Evolutionary conservation across 1,140 invertebrate species (phyloP), one percentile per base, ranked within the genome.

Genomic region (Drosophila pallidifrons): DNA sequence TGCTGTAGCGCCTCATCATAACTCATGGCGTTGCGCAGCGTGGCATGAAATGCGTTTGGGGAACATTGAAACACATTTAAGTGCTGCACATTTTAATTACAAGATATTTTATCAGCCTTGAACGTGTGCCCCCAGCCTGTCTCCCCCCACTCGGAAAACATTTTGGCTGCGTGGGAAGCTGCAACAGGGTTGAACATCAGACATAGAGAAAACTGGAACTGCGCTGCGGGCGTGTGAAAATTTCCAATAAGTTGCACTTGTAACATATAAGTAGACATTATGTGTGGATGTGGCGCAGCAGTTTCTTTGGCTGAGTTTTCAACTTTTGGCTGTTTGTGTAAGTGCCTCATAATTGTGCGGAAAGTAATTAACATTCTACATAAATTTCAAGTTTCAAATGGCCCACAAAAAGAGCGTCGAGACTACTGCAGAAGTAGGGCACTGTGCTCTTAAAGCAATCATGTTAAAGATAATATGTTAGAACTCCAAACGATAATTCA

Each of bases 171-270:
- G 83, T 88, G 83, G 83, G 83, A 88, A 88, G 83, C 71, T 73
- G 65, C 61, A 49, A 41, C 67, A 70, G 68, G 30, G 65, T 65
- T 69, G 60, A 5, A 28, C 41, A 32, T 32, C 10, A 10, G 16
- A 47, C 13, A 16, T 1, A 16, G 16, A n/a, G 51, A 55, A 7
- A n/a, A 1, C 6, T 1, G 46, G 16, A 6, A 5, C 20, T 7
- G 46, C 46, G 41, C 75, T 83, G 83, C 83, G 73, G 73, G 83
- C 85, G 85, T 88, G 83, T 89, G 85, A 87, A 88, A 83, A 73
- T 81, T 89, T 71, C 74, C 85, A 78, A 89, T 88, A 77, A 81
- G 63, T 79, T 89, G 85, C 85, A 83, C 58, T 87, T 66, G 38
- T 70, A 52, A 69, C 16, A 66, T 55, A 55, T 55, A 41, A 45